Conservation (phyloP, 37 sponge, comb jelly and placozoan genomes). For the Diacarnus erythraeanus region DNA sequence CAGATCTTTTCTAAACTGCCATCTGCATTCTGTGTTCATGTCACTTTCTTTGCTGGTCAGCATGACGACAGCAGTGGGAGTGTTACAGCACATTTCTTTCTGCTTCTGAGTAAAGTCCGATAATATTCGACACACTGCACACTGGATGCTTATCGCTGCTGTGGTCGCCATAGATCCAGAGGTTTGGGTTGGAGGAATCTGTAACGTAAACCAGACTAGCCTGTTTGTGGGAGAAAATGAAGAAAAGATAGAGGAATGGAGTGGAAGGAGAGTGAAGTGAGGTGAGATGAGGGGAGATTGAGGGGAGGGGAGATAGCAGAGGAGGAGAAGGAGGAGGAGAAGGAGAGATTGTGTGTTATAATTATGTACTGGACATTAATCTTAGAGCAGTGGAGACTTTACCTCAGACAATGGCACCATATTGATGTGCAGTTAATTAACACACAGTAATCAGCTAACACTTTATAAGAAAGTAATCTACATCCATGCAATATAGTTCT, state of each 20-base stretch:
- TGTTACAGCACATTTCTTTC: slow-evolving; percentile 24
- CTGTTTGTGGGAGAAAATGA: background rate
- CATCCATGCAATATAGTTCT: too few species aligned
- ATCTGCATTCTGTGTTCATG: slow-evolving; percentile 19
- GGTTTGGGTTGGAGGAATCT: background rate
- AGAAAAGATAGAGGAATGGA: background rate
- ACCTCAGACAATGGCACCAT: too few species aligned
- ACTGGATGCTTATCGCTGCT: background rate
- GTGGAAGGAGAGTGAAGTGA: too few species aligned
- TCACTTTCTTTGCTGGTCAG: background rate
- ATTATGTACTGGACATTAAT: too few species aligned
- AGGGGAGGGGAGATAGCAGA: too few species aligned
- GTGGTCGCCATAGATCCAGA: background rate
- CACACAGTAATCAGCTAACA: too few species aligned
- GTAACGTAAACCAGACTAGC: background rate
- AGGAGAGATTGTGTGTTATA: too few species aligned
- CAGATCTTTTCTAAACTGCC: slow-evolving; percentile 45
- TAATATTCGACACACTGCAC: slow-evolving; percentile 3
- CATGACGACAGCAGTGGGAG: slow-evolving; percentile 14
- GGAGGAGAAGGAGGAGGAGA: too few species aligned
- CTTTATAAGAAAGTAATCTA: too few species aligned
- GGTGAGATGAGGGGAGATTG: too few species aligned
- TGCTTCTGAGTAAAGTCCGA: slow-evolving; percentile 27
- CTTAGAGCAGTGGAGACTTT: too few species aligned
- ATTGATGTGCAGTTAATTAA: too few species aligned